Percentiles rank a stretch among this genome's conserved stretches.
Conservation (phyloP, 2,888 invertebrate species). For the Parochlus steinenii region DNA sequence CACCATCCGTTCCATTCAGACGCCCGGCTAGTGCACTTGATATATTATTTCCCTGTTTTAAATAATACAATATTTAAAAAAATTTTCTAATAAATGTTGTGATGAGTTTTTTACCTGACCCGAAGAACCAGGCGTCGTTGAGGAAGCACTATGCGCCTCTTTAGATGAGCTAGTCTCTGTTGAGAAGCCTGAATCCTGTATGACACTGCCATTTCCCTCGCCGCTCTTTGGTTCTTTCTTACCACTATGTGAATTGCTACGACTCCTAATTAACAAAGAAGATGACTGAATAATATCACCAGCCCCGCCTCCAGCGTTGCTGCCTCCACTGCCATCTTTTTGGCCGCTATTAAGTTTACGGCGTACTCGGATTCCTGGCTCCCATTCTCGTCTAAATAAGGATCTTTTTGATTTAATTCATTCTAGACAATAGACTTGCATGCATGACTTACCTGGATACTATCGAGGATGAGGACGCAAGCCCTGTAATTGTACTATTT, state of each 20-base stretch:
- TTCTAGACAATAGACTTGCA: no score
- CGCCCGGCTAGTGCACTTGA: constrained; percentile 24
- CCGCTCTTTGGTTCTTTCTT: constrained; percentile 43
- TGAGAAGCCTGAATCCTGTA: constrained; percentile 78
- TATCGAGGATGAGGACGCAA: constrained; percentile 28
- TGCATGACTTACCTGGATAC: constrained; percentile 22
- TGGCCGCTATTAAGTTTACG: constrained; percentile 34
- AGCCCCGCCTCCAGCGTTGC: constrained; percentile 14
- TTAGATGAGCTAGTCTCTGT: constrained; percentile 74
- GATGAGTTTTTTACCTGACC: constrained; percentile 16
- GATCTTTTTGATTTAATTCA: background rate
- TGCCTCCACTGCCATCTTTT: constrained; percentile 17
- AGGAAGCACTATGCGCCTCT: constrained; percentile 57
- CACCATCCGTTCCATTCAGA: constrained; percentile 22
- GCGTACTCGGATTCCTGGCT: constrained; percentile 62
- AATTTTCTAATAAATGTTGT: background rate
- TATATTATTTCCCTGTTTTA: constrained; percentile 11
- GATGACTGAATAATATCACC: constrained; percentile 23
- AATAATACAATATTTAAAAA: no score
- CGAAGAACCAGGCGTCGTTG: constrained; percentile 38
- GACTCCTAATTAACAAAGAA: constrained; percentile 38
- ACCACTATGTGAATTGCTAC: constrained; percentile 43
- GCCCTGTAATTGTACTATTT: constrained; percentile 27
- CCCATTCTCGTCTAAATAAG: constrained; percentile 48
- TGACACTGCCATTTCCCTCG: constrained; percentile 38